phyloP scores from a whole-genome alignment of 2,113 vertebrate genomes.

The Calidris pugnax region DNA sequence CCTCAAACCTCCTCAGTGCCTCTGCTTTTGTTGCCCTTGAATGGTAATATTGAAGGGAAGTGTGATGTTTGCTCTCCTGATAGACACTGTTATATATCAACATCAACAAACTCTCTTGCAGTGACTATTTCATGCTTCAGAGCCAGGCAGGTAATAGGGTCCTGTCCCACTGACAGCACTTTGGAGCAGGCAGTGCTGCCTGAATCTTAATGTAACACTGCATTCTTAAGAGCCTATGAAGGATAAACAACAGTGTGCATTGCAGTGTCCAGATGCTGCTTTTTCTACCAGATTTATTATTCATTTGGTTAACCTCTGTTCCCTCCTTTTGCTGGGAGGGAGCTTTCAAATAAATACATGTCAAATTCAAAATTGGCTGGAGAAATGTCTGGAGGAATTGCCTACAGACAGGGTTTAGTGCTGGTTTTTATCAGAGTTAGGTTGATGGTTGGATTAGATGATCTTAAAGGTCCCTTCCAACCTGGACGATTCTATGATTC shows the following conservation, averaged over 20 bases:
- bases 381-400: neutral
- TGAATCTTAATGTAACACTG: neutral
- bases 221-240: neutral
- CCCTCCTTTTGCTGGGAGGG: neutral
- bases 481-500: too few relatives aligned
- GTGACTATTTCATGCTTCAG: neutral
- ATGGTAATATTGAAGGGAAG: neutral
- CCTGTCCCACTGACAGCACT: neutral
- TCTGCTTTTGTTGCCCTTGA: neutral
- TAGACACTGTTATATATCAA: fast-evolving
- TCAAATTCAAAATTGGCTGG: neutral
- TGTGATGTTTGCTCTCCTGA: neutral
- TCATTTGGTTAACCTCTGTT: neutral
- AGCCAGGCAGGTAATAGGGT: neutral
- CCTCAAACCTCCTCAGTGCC: neutral
- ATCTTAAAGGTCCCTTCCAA: too few relatives aligned
- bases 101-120: neutral
- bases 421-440: too few relatives aligned
- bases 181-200: neutral
- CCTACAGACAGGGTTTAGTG: too few relatives aligned
- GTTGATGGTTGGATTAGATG: too few relatives aligned
- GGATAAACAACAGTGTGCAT: neutral
- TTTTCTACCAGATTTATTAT: neutral
- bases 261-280: neutral
- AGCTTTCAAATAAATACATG: neutral